Conservation (phyloP, 2,888 invertebrate species). For the Leptopterna dolabrata region DNA sequence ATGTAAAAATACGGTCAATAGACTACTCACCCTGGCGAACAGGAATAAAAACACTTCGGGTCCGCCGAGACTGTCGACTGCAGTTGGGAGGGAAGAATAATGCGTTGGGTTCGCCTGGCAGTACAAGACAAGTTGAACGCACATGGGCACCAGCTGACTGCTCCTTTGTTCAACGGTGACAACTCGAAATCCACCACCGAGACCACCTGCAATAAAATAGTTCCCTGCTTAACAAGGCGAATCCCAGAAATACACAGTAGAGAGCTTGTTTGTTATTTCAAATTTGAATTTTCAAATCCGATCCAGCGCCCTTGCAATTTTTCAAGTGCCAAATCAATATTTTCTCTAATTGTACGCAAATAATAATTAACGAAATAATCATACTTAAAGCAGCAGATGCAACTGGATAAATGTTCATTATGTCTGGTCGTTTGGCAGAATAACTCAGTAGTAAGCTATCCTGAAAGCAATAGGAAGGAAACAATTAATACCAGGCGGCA, state of each 20-base stretch:
- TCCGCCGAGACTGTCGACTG: constrained; percentile 74
- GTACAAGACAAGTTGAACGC: constrained; percentile 65
- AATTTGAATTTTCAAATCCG: no score
- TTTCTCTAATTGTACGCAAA: no score
- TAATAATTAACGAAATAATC: neutral
- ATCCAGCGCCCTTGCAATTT: no score
- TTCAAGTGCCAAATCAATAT: no score
- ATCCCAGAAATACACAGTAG: neutral
- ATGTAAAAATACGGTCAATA: neutral
- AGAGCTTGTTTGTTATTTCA: no score
- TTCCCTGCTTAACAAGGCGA: neutral
- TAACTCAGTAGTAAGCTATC: constrained; percentile 74
- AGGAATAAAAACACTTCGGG: constrained; percentile 75
- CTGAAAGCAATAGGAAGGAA: constrained; percentile 65
- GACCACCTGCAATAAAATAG: constrained; percentile 52
- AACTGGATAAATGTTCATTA: constrained; percentile 69
- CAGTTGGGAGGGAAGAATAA: constrained; percentile 66
- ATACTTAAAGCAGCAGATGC: constrained; percentile 62
- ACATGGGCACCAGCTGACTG: constrained; percentile 68
- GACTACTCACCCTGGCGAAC: constrained; percentile 73
- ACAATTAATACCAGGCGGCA: neutral
- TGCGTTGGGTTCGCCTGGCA: constrained; percentile 29
- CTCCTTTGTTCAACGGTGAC: constrained; percentile 68
- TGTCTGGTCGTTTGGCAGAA: constrained; percentile 74
- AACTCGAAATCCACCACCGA: constrained; percentile 67